A percentile compares a stretch with the other conserved stretches of the same genome.
Conservation (phyloP, 2,797 vertebrate species). For the Threskiornis aethiopicus region DNA sequence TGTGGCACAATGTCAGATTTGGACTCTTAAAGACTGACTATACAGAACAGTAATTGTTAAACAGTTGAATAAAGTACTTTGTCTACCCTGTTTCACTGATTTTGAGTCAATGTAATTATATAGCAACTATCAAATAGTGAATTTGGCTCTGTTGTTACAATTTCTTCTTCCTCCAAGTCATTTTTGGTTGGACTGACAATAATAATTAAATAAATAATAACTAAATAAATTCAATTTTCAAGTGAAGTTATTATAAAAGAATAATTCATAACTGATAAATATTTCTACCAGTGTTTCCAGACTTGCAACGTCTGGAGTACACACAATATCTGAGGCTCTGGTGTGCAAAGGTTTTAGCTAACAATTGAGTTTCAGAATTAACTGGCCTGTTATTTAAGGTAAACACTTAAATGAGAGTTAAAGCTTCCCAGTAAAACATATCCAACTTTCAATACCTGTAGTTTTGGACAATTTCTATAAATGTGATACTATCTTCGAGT, state of each 20-base stretch:
- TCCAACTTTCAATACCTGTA: neutral
- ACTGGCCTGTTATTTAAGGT: neutral
- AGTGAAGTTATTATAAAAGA: neutral
- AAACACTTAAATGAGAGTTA: neutral
- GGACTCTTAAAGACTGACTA: neutral
- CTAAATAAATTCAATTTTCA: neutral
- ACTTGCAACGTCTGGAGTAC: neutral
- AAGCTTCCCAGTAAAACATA: neutral
- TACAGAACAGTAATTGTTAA: neutral
- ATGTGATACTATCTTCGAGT: rapidly evolving
- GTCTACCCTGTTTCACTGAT: neutral
- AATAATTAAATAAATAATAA: neutral
- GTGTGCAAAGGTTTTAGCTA: neutral
- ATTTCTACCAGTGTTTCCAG: neutral
- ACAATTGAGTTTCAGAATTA: neutral
- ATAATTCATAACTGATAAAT: neutral
- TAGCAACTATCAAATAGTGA: neutral
- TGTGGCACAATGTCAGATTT: neutral
- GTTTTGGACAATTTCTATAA: neutral
- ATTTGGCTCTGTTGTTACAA: neutral
- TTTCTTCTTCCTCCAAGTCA: neutral
- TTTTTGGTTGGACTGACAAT: neutral
- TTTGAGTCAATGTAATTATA: neutral
- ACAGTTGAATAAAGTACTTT: neutral
- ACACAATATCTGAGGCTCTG: neutral